Base-by-base conservation (phyloP, 37 sponge, comb jelly and placozoan genomes). In the Axinella damicornis region DNA sequence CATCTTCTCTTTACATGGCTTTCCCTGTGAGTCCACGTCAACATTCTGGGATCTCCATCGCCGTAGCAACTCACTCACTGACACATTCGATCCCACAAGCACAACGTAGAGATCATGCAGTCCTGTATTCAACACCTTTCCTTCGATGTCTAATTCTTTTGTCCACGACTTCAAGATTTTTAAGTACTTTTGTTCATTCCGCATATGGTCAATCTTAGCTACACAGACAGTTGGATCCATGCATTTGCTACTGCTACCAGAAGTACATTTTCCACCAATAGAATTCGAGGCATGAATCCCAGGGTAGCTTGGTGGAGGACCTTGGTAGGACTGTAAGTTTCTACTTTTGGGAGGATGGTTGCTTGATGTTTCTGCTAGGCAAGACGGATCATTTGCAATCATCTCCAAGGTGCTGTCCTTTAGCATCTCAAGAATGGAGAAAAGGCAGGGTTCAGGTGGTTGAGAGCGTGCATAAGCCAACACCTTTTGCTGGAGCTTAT, bases 1-100 rank as follows among this genome's bases (percentile, higher is more conserved):
- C 85, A 83, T 53, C 32, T 62, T 77, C 82, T 90, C 91, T 55
- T 85, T 90, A 66, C 91, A 90, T 35, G 91, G 82, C 53, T 55
- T 85, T 39, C 91, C 80, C 46, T 58, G 70, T 18, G 58, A 40
- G 54, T 90, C 84, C n/a, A 83, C 89, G 71, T 90, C 85, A 17
- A 85, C 82, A 80, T 67, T 74, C 16, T 63, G 71, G 16, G 91
- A 81, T 24, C 76, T 73, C 91, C 80, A 74, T 35, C 73, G 25
- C 46, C 66, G 56, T 24, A 90, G 24, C 18, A 90, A 85, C 28
- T 63, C 66, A 0, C 74, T 58, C 28, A 78, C 40, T 2, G 27
- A 55, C 24, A 54, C 71, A 66, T 25, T 33, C 2, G 22, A 1
- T 22, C 88, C 88, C 13, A 66, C 19, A 18, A 90, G 52, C 12